Conservation (phyloP, 2,797 vertebrate species). For the Poeciliopsis gracilis region DNA sequence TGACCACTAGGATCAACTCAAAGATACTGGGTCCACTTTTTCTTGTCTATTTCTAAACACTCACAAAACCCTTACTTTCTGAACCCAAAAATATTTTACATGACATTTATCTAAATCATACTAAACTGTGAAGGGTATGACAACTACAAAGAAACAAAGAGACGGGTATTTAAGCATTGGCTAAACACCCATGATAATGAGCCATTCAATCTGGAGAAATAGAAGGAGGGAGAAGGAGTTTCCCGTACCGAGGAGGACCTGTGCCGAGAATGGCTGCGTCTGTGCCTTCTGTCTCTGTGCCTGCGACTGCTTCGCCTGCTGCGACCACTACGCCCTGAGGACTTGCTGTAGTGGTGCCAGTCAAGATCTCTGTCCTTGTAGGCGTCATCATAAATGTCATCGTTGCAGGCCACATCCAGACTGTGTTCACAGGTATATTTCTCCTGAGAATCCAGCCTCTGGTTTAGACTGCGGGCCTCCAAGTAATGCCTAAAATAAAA, state of each 20-base stretch:
- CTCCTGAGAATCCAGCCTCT: constrained; percentile 82
- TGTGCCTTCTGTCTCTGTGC: constrained; percentile 73
- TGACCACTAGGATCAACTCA: constrained; percentile 52
- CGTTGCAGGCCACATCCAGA: constrained; percentile 82
- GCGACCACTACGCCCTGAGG: constrained; percentile 87
- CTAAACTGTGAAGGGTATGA: constrained; percentile 55
- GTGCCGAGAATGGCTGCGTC: constrained; percentile 80
- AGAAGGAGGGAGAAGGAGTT: constrained; percentile 28
- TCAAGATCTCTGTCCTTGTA: constrained; percentile 80
- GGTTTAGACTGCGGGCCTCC: constrained; percentile 87
- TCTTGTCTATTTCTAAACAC: constrained; percentile 44
- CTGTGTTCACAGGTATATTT: constrained; percentile 75
- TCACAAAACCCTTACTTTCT: constrained; percentile 37
- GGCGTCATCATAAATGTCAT: constrained; percentile 60
- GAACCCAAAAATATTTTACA: constrained; percentile 35
- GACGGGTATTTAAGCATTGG: constrained; percentile 56
- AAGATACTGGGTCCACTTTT: constrained; percentile 54
- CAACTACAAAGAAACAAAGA: constrained; percentile 55
- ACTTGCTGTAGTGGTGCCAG: constrained; percentile 95
- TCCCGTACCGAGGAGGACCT: constrained; percentile 90
- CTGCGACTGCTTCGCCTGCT: constrained; percentile 78
- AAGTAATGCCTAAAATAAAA: constrained; percentile 85
- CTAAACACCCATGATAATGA: constrained; percentile 67
- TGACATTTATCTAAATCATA: constrained; percentile 39
- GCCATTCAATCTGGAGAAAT: constrained; percentile 53